Base-by-base conservation (phyloP, 2,113 vertebrate species). In the Tragelaphus strepsiceros region DNA sequence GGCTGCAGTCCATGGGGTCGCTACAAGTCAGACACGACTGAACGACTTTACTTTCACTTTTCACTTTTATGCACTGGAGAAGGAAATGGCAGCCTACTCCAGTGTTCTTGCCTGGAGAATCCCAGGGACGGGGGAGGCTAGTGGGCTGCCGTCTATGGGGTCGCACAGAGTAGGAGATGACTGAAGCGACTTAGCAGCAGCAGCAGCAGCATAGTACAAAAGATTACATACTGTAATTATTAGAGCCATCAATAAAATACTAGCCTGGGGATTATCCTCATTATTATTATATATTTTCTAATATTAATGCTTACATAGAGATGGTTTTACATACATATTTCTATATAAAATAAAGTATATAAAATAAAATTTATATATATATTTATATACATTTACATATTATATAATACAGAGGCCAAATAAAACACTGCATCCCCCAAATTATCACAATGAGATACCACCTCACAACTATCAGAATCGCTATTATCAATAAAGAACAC, bases 281-380 rank as follows among this genome's bases (percentile, higher is more conserved):
- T 86, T 93, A 90, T 71, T 96, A 17, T 10, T 46, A 96, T 71
- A 84, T 97, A 81, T 92, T 89, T 71, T 96, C 58, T 43, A 67
- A 74, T 56, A 92, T 43, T 92, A 78, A 94, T 92, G 35, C 21
- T 83, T 94, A 32, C 43, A 74, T 80, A 97, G 97, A 91, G 14
- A 14, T 95, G 6, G 78, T 78, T 78, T 28, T 78, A 78, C 14
- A 78, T 49, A 28, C 26, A 80, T 26, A 80, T 30, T 78, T 78
- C 10, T 78, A 35, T 35, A 71, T 71, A 49, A 77, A 78, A 46
- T 46, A 46, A 77, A 74, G 35, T 43, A 46, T 78, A 46, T 78
- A 46, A 78, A 49, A 80, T 80, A 49, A 30, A 49, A 80, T 80
- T 30, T 78, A 51, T 80, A 51, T 49, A 61, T 74, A 78, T 35